Conservation (phyloP, 2,113 vertebrate genomes). For the Pimephales promelas region DNA sequence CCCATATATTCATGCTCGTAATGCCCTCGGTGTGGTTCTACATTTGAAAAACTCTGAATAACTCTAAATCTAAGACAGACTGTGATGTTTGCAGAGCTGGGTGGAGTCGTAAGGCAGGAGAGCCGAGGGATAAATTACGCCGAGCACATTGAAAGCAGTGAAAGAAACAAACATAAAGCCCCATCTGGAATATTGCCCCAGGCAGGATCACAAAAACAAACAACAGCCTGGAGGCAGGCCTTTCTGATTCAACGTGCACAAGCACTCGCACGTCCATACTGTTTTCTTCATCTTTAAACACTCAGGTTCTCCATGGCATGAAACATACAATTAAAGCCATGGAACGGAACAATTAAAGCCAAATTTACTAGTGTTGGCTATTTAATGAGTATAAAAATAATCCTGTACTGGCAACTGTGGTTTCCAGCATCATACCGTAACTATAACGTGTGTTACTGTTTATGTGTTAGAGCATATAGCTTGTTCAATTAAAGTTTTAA, state of each 20-base stretch:
- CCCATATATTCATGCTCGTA: conserved; percentile 45
- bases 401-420: no score
- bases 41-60: conserved; percentile 45
- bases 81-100: conserved; percentile 41
- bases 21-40: conserved; percentile 51
- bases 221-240: conserved; percentile 65
- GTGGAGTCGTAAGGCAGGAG: conserved; percentile 53
- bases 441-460: no score
- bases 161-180: conserved; percentile 58
- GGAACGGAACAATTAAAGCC: neutral
- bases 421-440: no score
- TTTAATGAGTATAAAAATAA: no score
- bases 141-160: conserved; percentile 58
- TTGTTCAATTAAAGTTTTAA: no score
- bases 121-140: conserved; percentile 62
- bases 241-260: conserved; percentile 49
- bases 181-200: conserved; percentile 64
- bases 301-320: conserved; percentile 34
- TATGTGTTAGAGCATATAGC: no score
- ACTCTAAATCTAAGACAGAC: conserved; percentile 57
- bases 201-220: conserved; percentile 69
- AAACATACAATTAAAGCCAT: conserved; percentile 51
- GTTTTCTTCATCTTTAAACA: conserved; percentile 57
- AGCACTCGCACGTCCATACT: conserved; percentile 48
- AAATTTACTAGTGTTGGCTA: neutral